Percentiles rank a stretch among this genome's conserved stretches.
Evolutionary conservation across 2,888 invertebrate genomes (phyloP).

Genomic region (Pristionchus entomophagus): DNA sequence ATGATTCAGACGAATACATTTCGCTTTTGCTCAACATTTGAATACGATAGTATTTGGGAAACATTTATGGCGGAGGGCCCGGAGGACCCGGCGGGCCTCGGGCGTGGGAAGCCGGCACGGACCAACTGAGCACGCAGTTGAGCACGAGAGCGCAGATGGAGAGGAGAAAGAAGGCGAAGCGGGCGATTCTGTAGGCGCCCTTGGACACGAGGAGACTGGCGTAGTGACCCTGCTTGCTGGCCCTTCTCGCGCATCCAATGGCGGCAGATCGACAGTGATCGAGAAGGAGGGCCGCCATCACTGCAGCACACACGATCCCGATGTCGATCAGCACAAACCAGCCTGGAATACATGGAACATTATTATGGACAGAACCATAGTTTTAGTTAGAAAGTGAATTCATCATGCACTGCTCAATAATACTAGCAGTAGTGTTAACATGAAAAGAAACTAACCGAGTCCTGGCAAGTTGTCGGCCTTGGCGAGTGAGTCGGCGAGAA

Average conservation of each 20-base stretch:
- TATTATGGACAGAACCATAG: too few species aligned
- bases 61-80: too few species aligned
- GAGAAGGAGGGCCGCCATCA: background rate
- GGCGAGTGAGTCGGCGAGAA: background rate
- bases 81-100: too few species aligned
- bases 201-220: background rate
- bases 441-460: background rate
- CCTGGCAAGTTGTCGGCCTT: background rate
- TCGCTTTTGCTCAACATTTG: too few species aligned
- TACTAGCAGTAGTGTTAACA: too few species aligned
- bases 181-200: background rate
- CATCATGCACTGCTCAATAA: too few species aligned
- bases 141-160: background rate
- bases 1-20: too few species aligned
- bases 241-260: background rate
- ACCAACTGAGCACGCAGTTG: background rate
- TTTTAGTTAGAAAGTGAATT: too few species aligned
- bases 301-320: background rate
- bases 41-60: too few species aligned
- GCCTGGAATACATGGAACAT: background rate
- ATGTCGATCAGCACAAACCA: constrained; percentile 4
- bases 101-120: too few species aligned
- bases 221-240: background rate
- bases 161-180: background rate
- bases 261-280: background rate